A percentile compares a stretch with the other conserved stretches of the same genome.
phyloP scores from a whole-genome alignment of 2,888 invertebrate genomes.

The Blomia tropicalis region DNA sequence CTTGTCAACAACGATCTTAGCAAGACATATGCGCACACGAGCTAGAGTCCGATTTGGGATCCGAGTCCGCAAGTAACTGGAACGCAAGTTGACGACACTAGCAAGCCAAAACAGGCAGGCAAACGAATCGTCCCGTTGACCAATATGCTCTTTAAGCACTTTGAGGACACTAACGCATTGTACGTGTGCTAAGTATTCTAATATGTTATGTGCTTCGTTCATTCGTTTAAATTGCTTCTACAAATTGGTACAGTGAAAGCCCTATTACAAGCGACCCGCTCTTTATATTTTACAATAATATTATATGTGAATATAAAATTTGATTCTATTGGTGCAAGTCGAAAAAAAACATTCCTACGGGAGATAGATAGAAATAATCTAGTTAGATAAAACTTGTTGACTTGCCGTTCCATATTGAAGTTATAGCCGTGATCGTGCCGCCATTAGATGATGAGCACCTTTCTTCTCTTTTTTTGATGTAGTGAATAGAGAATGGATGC shows the following conservation, averaged over 20 bases:
- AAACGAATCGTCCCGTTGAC: background rate
- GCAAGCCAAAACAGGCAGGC: background rate
- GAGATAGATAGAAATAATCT: no score
- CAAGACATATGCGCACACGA: background rate
- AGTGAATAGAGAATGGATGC: no score
- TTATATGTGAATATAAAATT: no score
- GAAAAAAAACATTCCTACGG: no score
- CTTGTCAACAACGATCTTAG: background rate
- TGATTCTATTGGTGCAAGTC: no score
- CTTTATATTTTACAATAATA: background rate
- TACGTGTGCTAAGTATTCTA: slow-evolving; percentile 7
- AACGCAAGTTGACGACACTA: slow-evolving; percentile 1
- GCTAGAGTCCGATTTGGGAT: background rate
- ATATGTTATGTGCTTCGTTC: background rate
- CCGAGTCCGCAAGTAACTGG: background rate
- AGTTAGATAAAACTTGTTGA: no score
- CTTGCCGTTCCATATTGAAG: no score
- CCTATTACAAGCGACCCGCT: background rate
- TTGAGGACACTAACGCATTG: slow-evolving; percentile 17
- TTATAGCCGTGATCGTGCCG: no score
- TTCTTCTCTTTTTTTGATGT: no score
- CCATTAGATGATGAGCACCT: no score
- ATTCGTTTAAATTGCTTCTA: background rate
- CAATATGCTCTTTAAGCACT: slow-evolving; percentile 18
- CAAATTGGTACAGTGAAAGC: slow-evolving; percentile 2